phyloP scores from a whole-genome alignment of 2,797 vertebrate species.

The Lutra lutra region DNA sequence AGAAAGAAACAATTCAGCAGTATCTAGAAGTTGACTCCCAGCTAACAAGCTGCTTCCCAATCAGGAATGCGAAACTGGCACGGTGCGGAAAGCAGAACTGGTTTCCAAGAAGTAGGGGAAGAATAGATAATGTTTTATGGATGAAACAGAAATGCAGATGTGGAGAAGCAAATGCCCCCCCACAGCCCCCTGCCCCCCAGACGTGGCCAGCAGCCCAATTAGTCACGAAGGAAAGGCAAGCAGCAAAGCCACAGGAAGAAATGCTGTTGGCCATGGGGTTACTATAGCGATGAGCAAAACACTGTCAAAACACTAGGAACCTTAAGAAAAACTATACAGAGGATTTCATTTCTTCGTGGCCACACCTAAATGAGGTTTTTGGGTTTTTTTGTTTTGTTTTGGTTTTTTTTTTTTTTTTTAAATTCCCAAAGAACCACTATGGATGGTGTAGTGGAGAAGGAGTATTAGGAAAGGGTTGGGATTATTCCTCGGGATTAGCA shows the following conservation, averaged over 20 bases:
- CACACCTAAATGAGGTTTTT: constrained; percentile 7
- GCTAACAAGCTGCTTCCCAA: constrained; percentile 40
- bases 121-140: not conserved
- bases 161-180: constrained; percentile 45
- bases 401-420: too few relatives aligned
- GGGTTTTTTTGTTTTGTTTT: not conserved
- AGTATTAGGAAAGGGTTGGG: not conserved
- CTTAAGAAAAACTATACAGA: constrained; percentile 59
- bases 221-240: constrained; percentile 66
- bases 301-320: constrained; percentile 67
- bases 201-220: constrained; percentile 52
- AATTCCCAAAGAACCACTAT: not conserved
- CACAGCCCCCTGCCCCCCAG: not conserved
- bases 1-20: not conserved
- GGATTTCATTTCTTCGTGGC: constrained; percentile 34
- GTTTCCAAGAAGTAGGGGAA: constrained; percentile 45
- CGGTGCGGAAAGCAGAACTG: constrained; percentile 35
- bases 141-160: constrained; percentile 44
- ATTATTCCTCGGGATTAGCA: constrained; percentile 14
- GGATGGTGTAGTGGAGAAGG: not conserved
- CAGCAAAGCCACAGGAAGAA: constrained; percentile 57
- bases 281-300: constrained; percentile 71
- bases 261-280: constrained; percentile 58
- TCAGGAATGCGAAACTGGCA: constrained; percentile 60
- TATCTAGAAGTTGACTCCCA: constrained; percentile 16